Conservation (phyloP, 2,888 invertebrate genomes). For the Coremacera marginata region DNA sequence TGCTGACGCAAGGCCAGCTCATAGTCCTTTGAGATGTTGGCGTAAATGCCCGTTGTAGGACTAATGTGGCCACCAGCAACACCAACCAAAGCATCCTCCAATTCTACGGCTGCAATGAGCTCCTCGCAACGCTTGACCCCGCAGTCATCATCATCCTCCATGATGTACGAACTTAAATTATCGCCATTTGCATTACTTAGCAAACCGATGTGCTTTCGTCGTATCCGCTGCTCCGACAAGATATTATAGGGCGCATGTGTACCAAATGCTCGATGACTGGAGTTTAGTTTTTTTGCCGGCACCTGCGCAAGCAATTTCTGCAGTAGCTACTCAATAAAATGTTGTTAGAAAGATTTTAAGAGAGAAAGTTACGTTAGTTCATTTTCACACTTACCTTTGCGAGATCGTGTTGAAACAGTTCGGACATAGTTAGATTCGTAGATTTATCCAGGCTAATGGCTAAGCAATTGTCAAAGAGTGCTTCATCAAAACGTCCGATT, state of each 20-base stretch:
- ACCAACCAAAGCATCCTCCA: conserved; percentile 35
- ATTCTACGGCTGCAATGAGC: conserved; percentile 49
- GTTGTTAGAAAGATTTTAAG: neutral
- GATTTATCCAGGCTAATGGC: conserved; percentile 71
- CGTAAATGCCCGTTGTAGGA: conserved; percentile 43
- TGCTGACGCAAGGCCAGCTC: conserved; percentile 59
- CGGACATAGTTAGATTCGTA: conserved; percentile 63
- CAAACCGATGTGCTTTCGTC: conserved; percentile 53
- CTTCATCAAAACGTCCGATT: conserved; percentile 71
- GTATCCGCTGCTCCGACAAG: conserved; percentile 50
- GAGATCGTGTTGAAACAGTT: conserved; percentile 69
- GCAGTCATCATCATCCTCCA: conserved; percentile 51
- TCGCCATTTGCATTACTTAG: conserved; percentile 46
- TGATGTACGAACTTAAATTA: conserved; percentile 48
- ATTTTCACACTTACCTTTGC: conserved; percentile 61
- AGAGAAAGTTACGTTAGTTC: neutral
- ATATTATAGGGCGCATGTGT: conserved; percentile 55
- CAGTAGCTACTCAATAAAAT: conserved; percentile 55
- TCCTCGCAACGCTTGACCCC: conserved; percentile 54
- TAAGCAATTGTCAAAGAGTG: conserved; percentile 71
- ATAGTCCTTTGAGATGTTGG: conserved; percentile 59
- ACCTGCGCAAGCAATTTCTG: conserved; percentile 66
- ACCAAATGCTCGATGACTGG: conserved; percentile 50
- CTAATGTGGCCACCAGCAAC: conserved; percentile 37
- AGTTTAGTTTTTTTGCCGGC: conserved; percentile 54